Conservation (phyloP, 2,888 invertebrate genomes). For the Pseudococcus viburni region DNA sequence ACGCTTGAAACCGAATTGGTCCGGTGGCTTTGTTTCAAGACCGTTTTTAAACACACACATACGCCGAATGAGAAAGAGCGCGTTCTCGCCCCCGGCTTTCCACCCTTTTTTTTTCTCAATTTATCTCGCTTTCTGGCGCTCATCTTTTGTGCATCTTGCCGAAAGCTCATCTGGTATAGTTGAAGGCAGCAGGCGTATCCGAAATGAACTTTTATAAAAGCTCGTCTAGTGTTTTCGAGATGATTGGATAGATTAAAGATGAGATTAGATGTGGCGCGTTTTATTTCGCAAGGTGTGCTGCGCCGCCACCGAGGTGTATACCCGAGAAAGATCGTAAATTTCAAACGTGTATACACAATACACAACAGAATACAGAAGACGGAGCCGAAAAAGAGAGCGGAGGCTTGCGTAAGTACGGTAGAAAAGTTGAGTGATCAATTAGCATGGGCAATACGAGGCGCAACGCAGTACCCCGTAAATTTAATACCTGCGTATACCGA, state of each 20-base stretch:
- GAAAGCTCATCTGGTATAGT: constrained; percentile 3
- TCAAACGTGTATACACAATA: neutral
- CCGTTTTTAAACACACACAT: neutral
- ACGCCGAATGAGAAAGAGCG: neutral
- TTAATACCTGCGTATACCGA: neutral
- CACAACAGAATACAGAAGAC: neutral
- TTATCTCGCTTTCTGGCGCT: constrained; percentile 17
- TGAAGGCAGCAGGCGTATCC: neutral
- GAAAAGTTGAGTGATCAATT: constrained; percentile 26
- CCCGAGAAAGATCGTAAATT: constrained; percentile 2
- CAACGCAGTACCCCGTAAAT: neutral
- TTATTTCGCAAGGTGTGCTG: neutral
- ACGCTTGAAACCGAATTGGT: constrained; percentile 18
- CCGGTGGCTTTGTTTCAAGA: constrained; percentile 28
- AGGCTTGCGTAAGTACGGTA: neutral
- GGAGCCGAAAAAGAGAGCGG: neutral
- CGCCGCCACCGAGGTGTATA: neutral
- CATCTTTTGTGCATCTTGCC: constrained; percentile 32
- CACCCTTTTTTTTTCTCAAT: neutral
- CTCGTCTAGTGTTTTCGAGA: constrained; percentile 1
- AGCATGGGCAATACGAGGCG: neutral
- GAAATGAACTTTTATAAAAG: constrained; percentile 28
- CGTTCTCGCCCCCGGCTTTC: neutral
- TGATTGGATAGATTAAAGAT: constrained; percentile 32
- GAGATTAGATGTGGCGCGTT: neutral